Evolutionary conservation across 1,140 invertebrate genomes (phyloP).

Genomic region (Eurosta solidaginis): DNA sequence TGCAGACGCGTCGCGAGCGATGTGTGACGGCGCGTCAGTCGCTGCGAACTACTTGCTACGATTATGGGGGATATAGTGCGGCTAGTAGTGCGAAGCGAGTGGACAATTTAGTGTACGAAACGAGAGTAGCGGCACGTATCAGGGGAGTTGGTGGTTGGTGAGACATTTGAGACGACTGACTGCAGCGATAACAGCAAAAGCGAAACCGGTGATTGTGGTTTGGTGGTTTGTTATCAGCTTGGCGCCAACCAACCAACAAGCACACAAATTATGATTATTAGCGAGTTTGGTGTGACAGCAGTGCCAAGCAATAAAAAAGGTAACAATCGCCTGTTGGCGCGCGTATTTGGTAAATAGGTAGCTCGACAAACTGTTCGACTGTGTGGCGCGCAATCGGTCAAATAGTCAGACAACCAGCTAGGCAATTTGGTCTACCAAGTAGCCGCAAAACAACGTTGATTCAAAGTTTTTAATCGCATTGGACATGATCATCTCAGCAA

Average conservation of each 20-base stretch:
- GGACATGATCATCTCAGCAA: background rate
- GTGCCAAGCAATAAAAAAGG: background rate
- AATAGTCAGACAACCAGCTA: background rate
- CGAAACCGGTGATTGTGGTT: background rate
- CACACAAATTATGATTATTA: background rate
- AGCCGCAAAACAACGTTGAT: background rate
- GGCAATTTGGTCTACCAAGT: background rate
- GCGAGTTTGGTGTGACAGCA: background rate
- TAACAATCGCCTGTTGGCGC: background rate
- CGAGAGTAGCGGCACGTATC: background rate
- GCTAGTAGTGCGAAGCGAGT: background rate
- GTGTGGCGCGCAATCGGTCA: background rate
- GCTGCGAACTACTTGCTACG: too few relatives aligned
- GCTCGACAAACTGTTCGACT: background rate
- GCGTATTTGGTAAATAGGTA: background rate
- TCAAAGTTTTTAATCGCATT: constrained; percentile 21
- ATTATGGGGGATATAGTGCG: background rate
- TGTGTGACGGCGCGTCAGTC: background rate
- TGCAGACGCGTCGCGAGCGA: background rate
- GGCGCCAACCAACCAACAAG: background rate
- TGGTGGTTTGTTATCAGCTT: background rate
- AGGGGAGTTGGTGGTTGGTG: background rate
- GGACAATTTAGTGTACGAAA: background rate
- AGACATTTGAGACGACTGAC: background rate
- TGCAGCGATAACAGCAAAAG: background rate